phyloP scores from a whole-genome alignment of 2,113 vertebrate species.

The Protobothrops flavoviridis region DNA sequence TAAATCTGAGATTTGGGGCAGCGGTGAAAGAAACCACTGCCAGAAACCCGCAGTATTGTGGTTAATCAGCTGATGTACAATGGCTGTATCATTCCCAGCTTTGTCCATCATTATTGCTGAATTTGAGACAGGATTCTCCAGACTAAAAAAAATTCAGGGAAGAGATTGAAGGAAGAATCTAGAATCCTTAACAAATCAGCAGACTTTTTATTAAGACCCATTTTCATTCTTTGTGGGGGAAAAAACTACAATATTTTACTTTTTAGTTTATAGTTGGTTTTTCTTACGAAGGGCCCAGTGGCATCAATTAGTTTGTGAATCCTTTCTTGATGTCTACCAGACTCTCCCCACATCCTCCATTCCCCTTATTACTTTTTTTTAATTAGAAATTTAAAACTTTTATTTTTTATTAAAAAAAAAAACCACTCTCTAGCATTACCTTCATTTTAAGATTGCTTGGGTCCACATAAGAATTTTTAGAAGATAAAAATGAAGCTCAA shows the following conservation, averaged over 20 bases:
- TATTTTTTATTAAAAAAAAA: neutral
- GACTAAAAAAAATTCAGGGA: neutral
- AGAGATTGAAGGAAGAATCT: neutral
- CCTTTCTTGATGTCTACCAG: neutral
- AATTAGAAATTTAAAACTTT: neutral
- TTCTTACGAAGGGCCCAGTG: neutral
- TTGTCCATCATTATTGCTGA: neutral
- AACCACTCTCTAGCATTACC: neutral
- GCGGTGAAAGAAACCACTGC: neutral
- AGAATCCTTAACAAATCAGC: neutral
- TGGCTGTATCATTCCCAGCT: neutral
- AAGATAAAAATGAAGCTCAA: neutral
- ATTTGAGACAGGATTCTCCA: neutral
- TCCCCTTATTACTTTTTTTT: neutral
- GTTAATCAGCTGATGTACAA: neutral
- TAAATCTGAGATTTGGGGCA: neutral
- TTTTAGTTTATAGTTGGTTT: neutral
- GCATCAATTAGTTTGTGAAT: neutral
- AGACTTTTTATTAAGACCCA: neutral
- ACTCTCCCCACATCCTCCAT: neutral
- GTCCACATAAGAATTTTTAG: neutral
- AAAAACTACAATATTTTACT: neutral
- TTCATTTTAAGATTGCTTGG: neutral
- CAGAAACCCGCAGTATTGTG: too few relatives aligned
- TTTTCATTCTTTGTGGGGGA: neutral